These are phyloP conservation scores for Aphodius granarius DNA, from an alignment of 2,888 invertebrate genomes.

Conservation along the genomic window DNA sequence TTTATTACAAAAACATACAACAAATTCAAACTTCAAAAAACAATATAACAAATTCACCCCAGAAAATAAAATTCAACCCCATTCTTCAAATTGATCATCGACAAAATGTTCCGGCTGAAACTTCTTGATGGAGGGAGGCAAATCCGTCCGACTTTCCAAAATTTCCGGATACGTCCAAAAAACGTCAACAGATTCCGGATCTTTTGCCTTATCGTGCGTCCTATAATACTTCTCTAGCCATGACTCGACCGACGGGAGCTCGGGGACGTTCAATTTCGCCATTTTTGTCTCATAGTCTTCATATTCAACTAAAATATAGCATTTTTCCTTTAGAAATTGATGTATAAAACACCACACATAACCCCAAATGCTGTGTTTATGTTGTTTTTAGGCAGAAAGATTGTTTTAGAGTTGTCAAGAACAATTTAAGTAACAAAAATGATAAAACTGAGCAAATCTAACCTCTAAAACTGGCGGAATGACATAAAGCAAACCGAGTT, in stretches of 20 bases:
- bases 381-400: too few relatives aligned
- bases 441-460: too few relatives aligned
- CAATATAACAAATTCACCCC: slow-evolving; percentile 29
- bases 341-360: too few relatives aligned
- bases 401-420: too few relatives aligned
- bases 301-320: slow-evolving; percentile 50
- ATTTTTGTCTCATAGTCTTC: slow-evolving; percentile 40
- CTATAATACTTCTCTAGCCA: slow-evolving; percentile 52
- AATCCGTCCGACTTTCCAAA: slow-evolving; percentile 55
- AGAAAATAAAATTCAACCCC: slow-evolving; percentile 54
- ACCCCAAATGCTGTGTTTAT: too few relatives aligned
- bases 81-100: slow-evolving; percentile 56
- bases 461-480: too few relatives aligned
- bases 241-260: slow-evolving; percentile 48
- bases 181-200: slow-evolving; percentile 53
- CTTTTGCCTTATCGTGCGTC: slow-evolving; percentile 47
- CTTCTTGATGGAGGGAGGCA: slow-evolving; percentile 65
- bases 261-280: slow-evolving; percentile 36
- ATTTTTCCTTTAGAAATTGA: too few relatives aligned
- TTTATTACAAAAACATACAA: slow-evolving; percentile 30
- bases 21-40: slow-evolving; percentile 37
- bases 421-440: not conserved
- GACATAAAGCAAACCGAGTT: too few relatives aligned
- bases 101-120: slow-evolving; percentile 59
- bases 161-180: slow-evolving; percentile 61